A percentile compares a stretch with the other conserved stretches of the same genome.
These are phyloP conservation scores for Melikaiella ostensackeni DNA, from an alignment of 2,888 invertebrate species.

Conservation along the genomic window DNA sequence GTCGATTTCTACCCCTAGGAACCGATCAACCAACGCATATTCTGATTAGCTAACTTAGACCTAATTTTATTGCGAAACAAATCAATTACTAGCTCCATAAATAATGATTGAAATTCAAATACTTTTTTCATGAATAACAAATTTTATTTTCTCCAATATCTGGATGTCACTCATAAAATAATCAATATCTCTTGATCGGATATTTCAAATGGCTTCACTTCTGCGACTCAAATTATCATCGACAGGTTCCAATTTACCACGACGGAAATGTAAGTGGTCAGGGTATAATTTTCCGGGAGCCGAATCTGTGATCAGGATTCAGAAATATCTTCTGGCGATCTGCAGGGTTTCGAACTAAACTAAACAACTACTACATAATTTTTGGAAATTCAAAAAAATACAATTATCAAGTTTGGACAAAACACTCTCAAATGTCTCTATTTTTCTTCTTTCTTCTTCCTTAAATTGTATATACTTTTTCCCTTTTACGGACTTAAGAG, in stretches of 20 bases:
- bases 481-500: too few relatives aligned
- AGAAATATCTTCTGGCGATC: too few relatives aligned
- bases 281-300: conserved; percentile 11
- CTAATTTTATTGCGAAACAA: background rate
- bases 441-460: too few relatives aligned
- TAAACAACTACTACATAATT: too few relatives aligned
- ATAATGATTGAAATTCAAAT: conserved; percentile 8
- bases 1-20: background rate
- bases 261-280: conserved; percentile 10
- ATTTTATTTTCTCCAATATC: background rate
- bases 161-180: background rate
- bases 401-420: too few relatives aligned
- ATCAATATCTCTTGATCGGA: conserved; percentile 1
- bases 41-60: conserved; percentile 8
- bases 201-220: conserved; percentile 20
- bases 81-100: background rate
- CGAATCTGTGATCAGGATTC: too few relatives aligned
- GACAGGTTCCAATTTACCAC: conserved; percentile 3
- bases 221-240: conserved; percentile 16
- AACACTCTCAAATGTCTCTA: too few relatives aligned
- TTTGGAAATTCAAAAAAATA: too few relatives aligned
- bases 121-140: background rate
- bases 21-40: background rate
- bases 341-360: background rate
- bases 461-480: too few relatives aligned